Conservation (phyloP, 1,140 invertebrate species). For the Chironomus striatipennis region DNA sequence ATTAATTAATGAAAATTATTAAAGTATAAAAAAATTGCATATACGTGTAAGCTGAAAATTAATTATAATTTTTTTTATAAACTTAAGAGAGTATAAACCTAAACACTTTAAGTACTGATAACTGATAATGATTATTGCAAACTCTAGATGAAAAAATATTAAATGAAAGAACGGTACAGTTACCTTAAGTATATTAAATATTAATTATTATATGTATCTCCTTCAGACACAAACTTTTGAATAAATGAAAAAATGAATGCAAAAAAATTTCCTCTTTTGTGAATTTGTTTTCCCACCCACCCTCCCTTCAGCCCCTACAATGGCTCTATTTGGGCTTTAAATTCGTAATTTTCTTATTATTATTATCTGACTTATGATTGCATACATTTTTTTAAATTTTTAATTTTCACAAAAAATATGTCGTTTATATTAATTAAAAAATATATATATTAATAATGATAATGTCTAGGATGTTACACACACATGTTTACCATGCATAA, state of each 20-base stretch:
- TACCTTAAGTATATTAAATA: conserved; percentile 7
- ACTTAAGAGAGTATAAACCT: no score
- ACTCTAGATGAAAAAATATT: neutral
- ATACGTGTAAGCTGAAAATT: no score
- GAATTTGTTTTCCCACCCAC: neutral
- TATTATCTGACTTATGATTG: neutral
- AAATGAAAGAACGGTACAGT: neutral
- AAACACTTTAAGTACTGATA: neutral
- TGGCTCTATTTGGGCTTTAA: neutral
- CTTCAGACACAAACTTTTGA: no score
- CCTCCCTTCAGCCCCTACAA: neutral
- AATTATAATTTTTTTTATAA: no score
- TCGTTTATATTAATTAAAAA: conserved; percentile 2
- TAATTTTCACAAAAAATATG: neutral
- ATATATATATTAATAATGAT: neutral
- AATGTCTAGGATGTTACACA: conserved; percentile 7
- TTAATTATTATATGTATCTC: neutral
- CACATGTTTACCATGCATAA: conserved; percentile 12
- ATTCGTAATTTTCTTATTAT: neutral
- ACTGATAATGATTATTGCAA: neutral
- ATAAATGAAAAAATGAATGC: neutral
- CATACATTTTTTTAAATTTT: neutral
- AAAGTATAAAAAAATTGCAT: no score
- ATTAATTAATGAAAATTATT: no score
- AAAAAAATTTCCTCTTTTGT: neutral